Percentiles rank a stretch among this genome's conserved stretches.
phyloP scores from a whole-genome alignment of 2,797 vertebrate species.

The Microctenopoma stevenorrisi region DNA sequence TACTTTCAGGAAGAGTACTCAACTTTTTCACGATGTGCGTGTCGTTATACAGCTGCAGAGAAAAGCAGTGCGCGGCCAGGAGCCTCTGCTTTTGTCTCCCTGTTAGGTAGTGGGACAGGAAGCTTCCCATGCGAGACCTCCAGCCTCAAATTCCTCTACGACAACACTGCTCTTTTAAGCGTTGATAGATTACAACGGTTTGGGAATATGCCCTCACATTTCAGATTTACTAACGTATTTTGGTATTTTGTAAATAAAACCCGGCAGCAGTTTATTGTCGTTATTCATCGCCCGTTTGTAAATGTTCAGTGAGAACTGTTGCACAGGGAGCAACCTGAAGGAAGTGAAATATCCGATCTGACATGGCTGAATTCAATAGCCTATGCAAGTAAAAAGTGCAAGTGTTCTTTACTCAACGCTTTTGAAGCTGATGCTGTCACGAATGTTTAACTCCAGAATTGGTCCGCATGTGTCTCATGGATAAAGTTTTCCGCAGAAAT shows the following conservation, averaged over 20 bases:
- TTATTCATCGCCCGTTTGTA: neutral
- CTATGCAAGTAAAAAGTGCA: too few relatives aligned
- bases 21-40: constrained; percentile 63
- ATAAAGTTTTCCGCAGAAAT: too few relatives aligned
- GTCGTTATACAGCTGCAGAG: constrained; percentile 50
- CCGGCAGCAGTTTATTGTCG: neutral
- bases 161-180: constrained; percentile 29
- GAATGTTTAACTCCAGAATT: too few relatives aligned
- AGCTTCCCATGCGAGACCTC: constrained; percentile 52
- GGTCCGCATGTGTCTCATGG: too few relatives aligned
- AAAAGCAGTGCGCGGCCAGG: constrained; percentile 46
- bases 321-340: constrained; percentile 19
- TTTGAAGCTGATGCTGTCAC: too few relatives aligned
- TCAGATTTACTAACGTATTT: neutral
- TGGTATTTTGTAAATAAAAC: neutral
- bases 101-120: constrained; percentile 40
- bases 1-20: constrained; percentile 60
- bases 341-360: constrained; percentile 39
- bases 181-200: constrained; percentile 19
- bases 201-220: constrained; percentile 5
- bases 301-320: constrained; percentile 15
- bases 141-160: constrained; percentile 47
- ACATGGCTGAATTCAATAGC: too few relatives aligned
- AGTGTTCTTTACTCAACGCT: too few relatives aligned
- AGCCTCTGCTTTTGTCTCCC: constrained; percentile 24